Conservation (phyloP, 2,113 vertebrate genomes). For the Tragelaphus scriptus region DNA sequence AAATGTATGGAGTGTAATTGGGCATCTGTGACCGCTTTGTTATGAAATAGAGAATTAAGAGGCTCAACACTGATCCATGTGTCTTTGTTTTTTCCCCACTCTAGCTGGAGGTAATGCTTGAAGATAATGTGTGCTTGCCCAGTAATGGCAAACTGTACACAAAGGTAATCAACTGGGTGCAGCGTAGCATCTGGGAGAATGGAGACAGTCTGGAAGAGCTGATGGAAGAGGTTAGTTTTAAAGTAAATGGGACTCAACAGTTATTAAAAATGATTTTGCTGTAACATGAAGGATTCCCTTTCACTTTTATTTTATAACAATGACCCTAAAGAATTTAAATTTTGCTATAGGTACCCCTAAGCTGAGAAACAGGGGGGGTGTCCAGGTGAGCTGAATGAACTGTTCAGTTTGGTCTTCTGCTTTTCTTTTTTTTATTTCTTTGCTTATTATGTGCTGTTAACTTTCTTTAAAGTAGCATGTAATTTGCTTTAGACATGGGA, state of each 20-base stretch:
- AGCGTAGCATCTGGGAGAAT: slow-evolving; percentile 97
- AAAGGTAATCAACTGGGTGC: slow-evolving; percentile 99
- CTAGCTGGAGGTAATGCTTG: slow-evolving; percentile 98
- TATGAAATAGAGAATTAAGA: background rate
- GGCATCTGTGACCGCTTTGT: background rate
- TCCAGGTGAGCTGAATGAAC: slow-evolving; percentile 96
- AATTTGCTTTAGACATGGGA: slow-evolving; percentile 84
- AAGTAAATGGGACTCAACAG: slow-evolving; percentile 77
- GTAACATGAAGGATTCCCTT: slow-evolving; percentile 80
- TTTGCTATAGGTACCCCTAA: slow-evolving; percentile 90
- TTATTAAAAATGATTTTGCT: slow-evolving; percentile 63
- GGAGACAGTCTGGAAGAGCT: slow-evolving; percentile 94
- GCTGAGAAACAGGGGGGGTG: slow-evolving; percentile 94
- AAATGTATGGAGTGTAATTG: background rate
- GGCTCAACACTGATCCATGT: background rate
- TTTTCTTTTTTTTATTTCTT: slow-evolving; percentile 77
- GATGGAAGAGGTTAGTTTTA: slow-evolving; percentile 98
- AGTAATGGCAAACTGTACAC: slow-evolving; percentile 98
- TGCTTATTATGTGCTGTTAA: slow-evolving; percentile 78
- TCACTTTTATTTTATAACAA: slow-evolving; percentile 85
- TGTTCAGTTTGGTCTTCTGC: slow-evolving; percentile 86
- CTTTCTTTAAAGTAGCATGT: slow-evolving; percentile 80
- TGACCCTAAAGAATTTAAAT: slow-evolving; percentile 89
- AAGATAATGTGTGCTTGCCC: slow-evolving; percentile 95
- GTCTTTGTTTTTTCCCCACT: slow-evolving; percentile 39